Evolutionary conservation across 2,797 vertebrate genomes (phyloP).

Genomic region (Cyprinodon diabolis): DNA sequence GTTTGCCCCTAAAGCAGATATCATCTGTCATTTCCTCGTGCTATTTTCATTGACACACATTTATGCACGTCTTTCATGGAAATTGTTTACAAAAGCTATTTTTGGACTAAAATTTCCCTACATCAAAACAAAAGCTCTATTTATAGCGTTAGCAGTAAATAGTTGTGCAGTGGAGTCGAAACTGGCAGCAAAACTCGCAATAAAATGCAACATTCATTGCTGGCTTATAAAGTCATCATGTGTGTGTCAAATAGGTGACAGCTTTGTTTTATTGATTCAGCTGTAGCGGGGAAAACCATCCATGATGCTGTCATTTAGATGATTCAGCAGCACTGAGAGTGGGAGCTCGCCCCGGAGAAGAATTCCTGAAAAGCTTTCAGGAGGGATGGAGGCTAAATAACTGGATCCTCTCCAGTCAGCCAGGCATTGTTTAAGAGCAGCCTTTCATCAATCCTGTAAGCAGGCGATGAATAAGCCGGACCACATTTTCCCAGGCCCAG

Average conservation of each 20-base stretch:
- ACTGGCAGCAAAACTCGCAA: not conserved
- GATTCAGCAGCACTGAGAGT: constrained; percentile 19
- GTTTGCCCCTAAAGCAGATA: too few species aligned
- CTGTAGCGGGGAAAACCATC: constrained; percentile 2
- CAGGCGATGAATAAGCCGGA: constrained; percentile 51
- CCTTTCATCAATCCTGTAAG: constrained; percentile 46
- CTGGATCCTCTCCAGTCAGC: constrained; percentile 34
- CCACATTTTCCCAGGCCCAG: constrained; percentile 57
- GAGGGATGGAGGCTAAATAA: constrained; percentile 23
- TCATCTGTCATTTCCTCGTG: not conserved
- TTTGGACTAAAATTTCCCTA: constrained; percentile 26
- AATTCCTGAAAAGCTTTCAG: constrained; percentile 5
- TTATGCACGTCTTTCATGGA: constrained; percentile 24
- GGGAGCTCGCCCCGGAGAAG: not conserved
- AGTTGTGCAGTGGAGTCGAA: constrained; percentile 5
- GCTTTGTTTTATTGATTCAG: not conserved
- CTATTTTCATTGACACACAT: not conserved
- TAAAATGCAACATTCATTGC: constrained; percentile 30
- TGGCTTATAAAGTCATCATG: constrained; percentile 11
- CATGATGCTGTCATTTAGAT: constrained; percentile 13
- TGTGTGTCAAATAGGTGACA: constrained; percentile 17
- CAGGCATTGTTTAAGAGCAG: constrained; percentile 37
- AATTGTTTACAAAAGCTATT: constrained; percentile 36
- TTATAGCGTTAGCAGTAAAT: not conserved
- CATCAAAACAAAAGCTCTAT: constrained; percentile 15